Evolutionary conservation across 2,113 vertebrate species (phyloP), one percentile per base, ranked within the genome.

Genomic region (Trichomycterus rosablanca): DNA sequence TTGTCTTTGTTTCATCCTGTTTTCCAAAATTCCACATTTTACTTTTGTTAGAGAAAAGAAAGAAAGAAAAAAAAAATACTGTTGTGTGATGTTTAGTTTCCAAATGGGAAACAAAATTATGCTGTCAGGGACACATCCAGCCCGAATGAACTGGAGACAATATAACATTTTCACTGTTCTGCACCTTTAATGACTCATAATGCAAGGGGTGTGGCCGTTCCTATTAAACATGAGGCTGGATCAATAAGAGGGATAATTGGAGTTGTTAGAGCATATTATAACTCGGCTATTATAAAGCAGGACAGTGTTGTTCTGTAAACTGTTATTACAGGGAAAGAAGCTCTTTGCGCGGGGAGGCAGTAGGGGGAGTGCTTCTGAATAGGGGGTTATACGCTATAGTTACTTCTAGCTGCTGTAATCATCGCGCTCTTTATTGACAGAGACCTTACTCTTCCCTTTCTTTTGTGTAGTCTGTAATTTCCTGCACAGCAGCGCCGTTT

Each of bases 201-300:
- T 89, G 91, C 86, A 88, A 93, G 93, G 92, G 95, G 93, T 88
- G 95, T 94, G 93, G 90, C 90, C 87, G 88, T 88, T 91, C 89
- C 91, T 94, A 95, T 97, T 96, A 97, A 98, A 97, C 87, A 91
- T 92, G 92, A 90, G 90, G 90, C 90, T 86, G 92, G 95, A 97
- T 97, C 94, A 94, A 98, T 98, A 96, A 90, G 91, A 92, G 91
- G 87, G 87, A 95, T 95, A 98, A 97, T 97, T 96, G 89, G 91
- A 95, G 94, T 94, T 95, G 93, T 98, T 96, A 97, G 93, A 94
- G 91, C 88, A 95, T 95, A 97, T 98, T 97, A 95, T 94, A 95
- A 96, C 90, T 83, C 86, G 86, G 87, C 92, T 87, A 92, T 95
- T 97, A 92, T 95, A 92, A 93, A 87, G 86, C 91, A 88, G 84